Percentiles rank a stretch among this genome's conserved stretches.
phyloP scores from a whole-genome alignment of 2,888 invertebrate genomes.

The Spatulosminthurus flaviceps region DNA sequence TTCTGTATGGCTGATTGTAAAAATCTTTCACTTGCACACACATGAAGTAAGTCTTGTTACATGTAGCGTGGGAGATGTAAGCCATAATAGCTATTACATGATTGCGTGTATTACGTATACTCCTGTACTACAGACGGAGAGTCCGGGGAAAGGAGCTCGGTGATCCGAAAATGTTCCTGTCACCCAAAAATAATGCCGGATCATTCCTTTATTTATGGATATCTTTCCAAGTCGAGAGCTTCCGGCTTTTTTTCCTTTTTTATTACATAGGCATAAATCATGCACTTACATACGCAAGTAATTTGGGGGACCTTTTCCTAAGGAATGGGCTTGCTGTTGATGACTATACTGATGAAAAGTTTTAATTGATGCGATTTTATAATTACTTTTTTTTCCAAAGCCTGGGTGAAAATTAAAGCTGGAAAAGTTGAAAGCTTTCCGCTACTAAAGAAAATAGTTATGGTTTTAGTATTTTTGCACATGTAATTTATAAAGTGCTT shows the following conservation, averaged over 20 bases:
- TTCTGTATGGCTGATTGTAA: not conserved
- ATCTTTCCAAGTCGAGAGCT: not conserved
- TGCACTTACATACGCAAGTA: not conserved
- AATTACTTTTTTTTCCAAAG: no score
- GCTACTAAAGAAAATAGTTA: no score
- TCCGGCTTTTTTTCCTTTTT: not conserved
- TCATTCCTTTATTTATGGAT: conserved; percentile 10
- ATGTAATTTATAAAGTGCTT: no score
- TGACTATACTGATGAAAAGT: no score
- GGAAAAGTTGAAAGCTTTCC: no score
- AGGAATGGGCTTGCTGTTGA: no score
- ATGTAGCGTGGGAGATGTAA: not conserved
- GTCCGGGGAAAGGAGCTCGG: not conserved
- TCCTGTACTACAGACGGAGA: not conserved
- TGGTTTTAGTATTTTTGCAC: no score
- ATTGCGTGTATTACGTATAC: not conserved
- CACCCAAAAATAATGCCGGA: conserved; percentile 39
- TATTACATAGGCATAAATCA: not conserved
- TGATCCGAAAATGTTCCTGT: conserved; percentile 22
- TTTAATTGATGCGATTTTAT: no score
- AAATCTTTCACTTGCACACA: not conserved
- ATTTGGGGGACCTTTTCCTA: not conserved
- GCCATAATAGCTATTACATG: no score
- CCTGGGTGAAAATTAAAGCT: no score
- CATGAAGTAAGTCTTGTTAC: not conserved